Conservation (phyloP, 2,888 invertebrate genomes). For the Eupeodes latifasciatus region DNA sequence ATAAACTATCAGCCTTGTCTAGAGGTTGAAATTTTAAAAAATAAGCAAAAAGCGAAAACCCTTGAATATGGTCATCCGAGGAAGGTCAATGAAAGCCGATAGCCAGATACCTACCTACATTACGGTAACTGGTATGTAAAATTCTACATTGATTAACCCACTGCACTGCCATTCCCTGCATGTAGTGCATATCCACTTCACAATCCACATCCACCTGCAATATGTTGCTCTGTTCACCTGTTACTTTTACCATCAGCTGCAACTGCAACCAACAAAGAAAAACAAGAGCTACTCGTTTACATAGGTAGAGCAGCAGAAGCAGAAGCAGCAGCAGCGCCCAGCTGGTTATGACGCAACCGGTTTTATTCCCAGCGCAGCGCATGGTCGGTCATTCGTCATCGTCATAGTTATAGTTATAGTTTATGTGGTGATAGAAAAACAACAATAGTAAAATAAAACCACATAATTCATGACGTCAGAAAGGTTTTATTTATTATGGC, state of each 20-base stretch:
- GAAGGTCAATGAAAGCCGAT: background rate
- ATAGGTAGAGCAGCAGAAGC: background rate
- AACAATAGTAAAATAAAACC: background rate
- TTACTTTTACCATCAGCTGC: constrained; percentile 9
- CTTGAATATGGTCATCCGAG: background rate
- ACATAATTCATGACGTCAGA: background rate
- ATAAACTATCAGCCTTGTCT: background rate
- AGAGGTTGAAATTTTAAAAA: background rate
- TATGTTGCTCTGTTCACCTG: constrained; percentile 57
- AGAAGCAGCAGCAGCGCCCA: background rate
- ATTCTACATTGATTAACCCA: background rate
- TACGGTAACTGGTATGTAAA: background rate
- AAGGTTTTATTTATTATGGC: background rate
- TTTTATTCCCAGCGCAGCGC: constrained; percentile 37
- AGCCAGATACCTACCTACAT: background rate
- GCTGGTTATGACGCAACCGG: constrained; percentile 58
- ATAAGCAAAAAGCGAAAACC: background rate
- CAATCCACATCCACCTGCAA: background rate
- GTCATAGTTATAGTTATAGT: background rate
- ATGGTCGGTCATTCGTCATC: constrained; percentile 26
- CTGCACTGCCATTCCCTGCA: background rate
- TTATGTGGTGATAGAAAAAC: background rate
- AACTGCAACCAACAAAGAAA: background rate
- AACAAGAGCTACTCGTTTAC: background rate
- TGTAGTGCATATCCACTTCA: no score